Base-by-base conservation (phyloP, 2,797 vertebrate species). In the Xenopus petersii region DNA sequence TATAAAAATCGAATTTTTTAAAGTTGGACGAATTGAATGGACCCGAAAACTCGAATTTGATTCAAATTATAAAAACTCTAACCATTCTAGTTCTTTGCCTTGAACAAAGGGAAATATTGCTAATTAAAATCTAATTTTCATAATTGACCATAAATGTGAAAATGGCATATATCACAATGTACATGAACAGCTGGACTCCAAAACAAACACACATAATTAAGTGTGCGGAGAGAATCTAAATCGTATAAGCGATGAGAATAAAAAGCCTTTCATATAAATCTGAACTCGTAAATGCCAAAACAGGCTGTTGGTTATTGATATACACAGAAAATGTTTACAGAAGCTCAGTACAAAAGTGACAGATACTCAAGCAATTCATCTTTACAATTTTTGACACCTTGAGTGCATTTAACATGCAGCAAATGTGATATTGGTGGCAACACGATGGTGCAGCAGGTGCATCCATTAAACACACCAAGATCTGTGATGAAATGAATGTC, bases 381-480 rank as follows among this genome's bases (percentile, higher is more conserved):
- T 80, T 81, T 76, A 83, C 72, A 70, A 81, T 81, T 86, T 68
- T 1, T n/a, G 12, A 80, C 74, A 77, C 82, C 87, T 82, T 81
- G 83, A 82, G 84, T 79, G 80, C 82, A 73, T 85, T 87, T 85
- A 80, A 84, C 89, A 78, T 81, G 86, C 79, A 85, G 1, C 83
- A 80, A 86, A 75, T 84, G 83, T 86, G 86, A 85, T 74, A 81
- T 82, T n/a, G 21, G 80, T 79, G 80, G 85, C 82, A 81, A 61
- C 81, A 87, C 84, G 84, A 83, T 70, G 74, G 71, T 64, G 79
- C 75, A 82, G 83, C 83, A 85, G 86, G 81, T 86, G 79, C 17
- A 74, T 62, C 83, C 83, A 81, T 83, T 75, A 59, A 62, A 58
- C 71, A 81, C 11, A 81, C 63, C 68, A 72, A 77, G 78, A 81